These are phyloP conservation scores for Pseudomyrmex flavicornis DNA, from an alignment of 1,140 invertebrate species.

Conservation along the genomic window DNA sequence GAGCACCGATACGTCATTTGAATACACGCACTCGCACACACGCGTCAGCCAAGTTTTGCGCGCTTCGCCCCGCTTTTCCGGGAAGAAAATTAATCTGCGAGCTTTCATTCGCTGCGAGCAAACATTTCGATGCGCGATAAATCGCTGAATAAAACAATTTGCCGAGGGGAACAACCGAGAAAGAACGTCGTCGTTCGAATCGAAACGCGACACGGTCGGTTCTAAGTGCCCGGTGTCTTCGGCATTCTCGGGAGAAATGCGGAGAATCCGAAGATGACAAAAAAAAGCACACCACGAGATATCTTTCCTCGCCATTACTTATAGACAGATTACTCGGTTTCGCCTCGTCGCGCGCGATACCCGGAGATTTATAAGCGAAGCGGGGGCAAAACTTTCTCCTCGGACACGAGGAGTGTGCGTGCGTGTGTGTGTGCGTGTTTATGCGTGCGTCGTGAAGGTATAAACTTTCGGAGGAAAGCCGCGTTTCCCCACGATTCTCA, in stretches of 20 bases:
- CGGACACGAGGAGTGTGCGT: constrained; percentile 18
- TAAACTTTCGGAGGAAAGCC: constrained; percentile 25
- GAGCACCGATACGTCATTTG: constrained; percentile 62
- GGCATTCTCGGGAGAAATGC: too few relatives aligned
- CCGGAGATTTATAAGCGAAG: constrained; percentile 41
- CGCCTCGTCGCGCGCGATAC: constrained; percentile 32
- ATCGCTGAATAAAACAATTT: too few relatives aligned
- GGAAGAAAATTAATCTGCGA: neutral
- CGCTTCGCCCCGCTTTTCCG: neutral
- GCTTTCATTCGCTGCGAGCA: neutral
- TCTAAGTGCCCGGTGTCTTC: too few relatives aligned
- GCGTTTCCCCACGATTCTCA: constrained; percentile 67
- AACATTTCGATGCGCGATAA: too few relatives aligned
- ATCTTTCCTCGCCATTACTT: constrained; percentile 33
- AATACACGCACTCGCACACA: constrained; percentile 37
- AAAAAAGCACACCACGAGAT: neutral
- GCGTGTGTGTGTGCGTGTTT: constrained; percentile 5
- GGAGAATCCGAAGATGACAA: neutral
- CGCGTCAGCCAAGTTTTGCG: constrained; percentile 27
- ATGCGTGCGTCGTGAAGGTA: neutral
- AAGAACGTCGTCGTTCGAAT: neutral
- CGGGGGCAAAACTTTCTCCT: constrained; percentile 36
- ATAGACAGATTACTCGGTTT: constrained; percentile 29
- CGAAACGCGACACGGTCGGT: too few relatives aligned
- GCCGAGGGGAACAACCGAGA: too few relatives aligned